Percentiles rank a stretch among this genome's conserved stretches.
These are phyloP conservation scores for Cynopterus sphinx DNA, from an alignment of 2,797 vertebrate species.

Conservation along the genomic window DNA sequence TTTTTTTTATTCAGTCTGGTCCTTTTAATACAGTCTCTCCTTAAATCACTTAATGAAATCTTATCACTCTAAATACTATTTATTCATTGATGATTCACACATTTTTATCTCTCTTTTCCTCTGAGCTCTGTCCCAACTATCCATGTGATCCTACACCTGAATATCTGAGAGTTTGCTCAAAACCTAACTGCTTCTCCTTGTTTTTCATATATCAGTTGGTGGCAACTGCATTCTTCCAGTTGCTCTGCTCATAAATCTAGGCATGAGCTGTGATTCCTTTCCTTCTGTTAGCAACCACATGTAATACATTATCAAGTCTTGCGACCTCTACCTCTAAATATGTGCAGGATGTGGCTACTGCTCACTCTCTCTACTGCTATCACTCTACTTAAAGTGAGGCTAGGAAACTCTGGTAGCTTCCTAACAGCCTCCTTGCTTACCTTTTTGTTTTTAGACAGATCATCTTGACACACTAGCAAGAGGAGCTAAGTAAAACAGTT, in stretches of 20 bases:
- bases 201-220: not conserved
- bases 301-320: not conserved
- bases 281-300: not conserved
- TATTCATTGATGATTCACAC: not conserved
- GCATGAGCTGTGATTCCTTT: not conserved
- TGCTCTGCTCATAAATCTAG: not conserved
- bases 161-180: not conserved
- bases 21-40: not conserved
- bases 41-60: not conserved
- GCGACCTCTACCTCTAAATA: not conserved
- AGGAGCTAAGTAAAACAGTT: not conserved
- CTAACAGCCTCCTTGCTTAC: not conserved
- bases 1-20: not conserved
- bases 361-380: not conserved
- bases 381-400: not conserved
- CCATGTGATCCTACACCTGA: not conserved
- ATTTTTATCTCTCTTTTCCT: not conserved
- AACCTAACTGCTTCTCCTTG: not conserved
- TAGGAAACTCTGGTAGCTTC: not conserved
- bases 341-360: not conserved
- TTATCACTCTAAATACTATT: not conserved
- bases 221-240: not conserved
- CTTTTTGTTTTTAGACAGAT: not conserved
- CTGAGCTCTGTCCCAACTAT: not conserved
- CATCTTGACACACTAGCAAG: not conserved